Evolutionary conservation across 2,888 invertebrate species (phyloP).

Genomic region (Philaethria dido): DNA sequence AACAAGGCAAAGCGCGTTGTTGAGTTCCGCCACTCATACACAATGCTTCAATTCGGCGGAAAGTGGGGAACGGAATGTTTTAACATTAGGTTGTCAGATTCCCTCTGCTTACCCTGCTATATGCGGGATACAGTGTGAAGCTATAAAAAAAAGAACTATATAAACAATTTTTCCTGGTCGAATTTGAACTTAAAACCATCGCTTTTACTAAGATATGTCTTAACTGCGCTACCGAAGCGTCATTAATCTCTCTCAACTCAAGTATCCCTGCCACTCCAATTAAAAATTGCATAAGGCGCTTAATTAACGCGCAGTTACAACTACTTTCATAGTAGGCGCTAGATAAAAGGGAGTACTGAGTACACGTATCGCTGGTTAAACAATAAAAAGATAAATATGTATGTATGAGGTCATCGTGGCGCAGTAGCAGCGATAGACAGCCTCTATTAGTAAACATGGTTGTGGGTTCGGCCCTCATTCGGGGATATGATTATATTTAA

Average conservation of each 20-base stretch:
- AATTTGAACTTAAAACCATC: not conserved
- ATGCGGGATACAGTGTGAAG: not conserved
- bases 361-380: not conserved
- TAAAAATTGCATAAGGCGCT: conserved; percentile 19
- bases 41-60: too few species aligned
- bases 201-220: not conserved
- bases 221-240: not conserved
- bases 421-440: too few species aligned
- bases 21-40: too few species aligned
- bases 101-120: too few species aligned
- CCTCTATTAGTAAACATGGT: too few species aligned
- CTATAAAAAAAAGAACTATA: not conserved
- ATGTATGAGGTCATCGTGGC: too few species aligned
- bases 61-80: too few species aligned
- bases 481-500: too few species aligned
- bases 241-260: not conserved
- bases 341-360: not conserved
- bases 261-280: conserved; percentile 21
- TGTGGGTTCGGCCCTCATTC: too few species aligned
- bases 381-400: not conserved
- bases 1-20: too few species aligned
- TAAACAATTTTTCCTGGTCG: not conserved
- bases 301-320: conserved; percentile 13
- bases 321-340: not conserved
- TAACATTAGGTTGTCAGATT: too few species aligned